A percentile compares a stretch with the other conserved stretches of the same genome.
Evolutionary conservation across 1,140 invertebrate species (phyloP).

Genomic region (Aleiodes sp.): DNA sequence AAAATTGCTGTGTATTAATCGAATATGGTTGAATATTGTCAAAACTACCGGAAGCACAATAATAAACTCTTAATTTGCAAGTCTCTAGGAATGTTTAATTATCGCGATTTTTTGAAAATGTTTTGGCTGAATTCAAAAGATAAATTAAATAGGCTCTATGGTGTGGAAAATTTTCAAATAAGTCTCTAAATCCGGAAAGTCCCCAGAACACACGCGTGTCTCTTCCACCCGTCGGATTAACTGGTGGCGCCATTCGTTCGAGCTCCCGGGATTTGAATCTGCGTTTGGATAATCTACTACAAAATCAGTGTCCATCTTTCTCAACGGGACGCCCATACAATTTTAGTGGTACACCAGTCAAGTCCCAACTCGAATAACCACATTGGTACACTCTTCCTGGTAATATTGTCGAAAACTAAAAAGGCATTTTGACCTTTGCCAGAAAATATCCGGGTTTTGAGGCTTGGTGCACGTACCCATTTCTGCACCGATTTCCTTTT

Average conservation of each 20-base stretch:
- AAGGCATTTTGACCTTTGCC: conserved; percentile 20
- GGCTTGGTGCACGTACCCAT: conserved; percentile 44
- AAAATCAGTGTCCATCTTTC: background rate
- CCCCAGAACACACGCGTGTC: background rate
- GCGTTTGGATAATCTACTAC: background rate
- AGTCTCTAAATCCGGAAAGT: background rate
- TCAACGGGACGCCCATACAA: background rate
- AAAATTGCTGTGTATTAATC: no score
- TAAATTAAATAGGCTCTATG: no score
- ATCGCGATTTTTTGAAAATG: no score
- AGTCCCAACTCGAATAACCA: background rate
- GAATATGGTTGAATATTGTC: no score
- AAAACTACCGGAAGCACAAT: no score
- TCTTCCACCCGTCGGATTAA: conserved; percentile 26
- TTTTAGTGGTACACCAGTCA: conserved; percentile 35
- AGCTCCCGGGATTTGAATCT: conserved; percentile 31
- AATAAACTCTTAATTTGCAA: no score
- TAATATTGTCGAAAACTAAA: conserved; percentile 11
- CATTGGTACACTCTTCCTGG: background rate
- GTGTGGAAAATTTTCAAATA: no score
- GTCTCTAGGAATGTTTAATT: no score
- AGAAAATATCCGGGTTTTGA: conserved; percentile 42
- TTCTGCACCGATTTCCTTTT: background rate
- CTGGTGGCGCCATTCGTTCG: conserved; percentile 42
- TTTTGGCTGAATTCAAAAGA: no score